Percentiles rank a stretch among this genome's conserved stretches.
phyloP scores from a whole-genome alignment of 1,140 invertebrate genomes.

The Thaumetopoea pityocampa region DNA sequence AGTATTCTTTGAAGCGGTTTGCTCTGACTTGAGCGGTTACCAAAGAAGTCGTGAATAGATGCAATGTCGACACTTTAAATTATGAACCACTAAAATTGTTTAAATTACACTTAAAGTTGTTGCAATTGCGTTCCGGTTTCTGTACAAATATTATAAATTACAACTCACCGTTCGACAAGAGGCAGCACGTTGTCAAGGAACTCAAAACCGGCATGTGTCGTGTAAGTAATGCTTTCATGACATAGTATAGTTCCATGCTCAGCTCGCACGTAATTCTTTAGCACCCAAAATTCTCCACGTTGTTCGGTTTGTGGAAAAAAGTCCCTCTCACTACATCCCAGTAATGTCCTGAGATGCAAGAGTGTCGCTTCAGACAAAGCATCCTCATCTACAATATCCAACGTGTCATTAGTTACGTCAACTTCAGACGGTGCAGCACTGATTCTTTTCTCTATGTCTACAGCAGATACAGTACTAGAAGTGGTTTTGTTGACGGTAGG shows the following conservation, averaged over 20 bases:
- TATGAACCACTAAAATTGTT: constrained; percentile 1
- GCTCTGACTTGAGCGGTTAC: background rate
- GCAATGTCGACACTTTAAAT: constrained; percentile 9
- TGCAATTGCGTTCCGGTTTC: background rate
- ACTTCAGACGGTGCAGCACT: constrained; percentile 43
- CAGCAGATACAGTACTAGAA: constrained; percentile 50
- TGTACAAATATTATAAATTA: background rate
- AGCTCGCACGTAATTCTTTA: constrained; percentile 89
- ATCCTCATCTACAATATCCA: constrained; percentile 62
- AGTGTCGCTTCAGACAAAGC: constrained; percentile 51
- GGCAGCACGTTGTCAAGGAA: constrained; percentile 93
- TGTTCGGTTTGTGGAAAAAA: constrained; percentile 81
- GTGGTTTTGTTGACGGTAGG: constrained; percentile 57
- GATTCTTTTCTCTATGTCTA: constrained; percentile 50
- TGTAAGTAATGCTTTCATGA: constrained; percentile 92
- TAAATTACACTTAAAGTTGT: no score
- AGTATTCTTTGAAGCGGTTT: constrained; percentile 7
- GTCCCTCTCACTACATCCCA: constrained; percentile 81
- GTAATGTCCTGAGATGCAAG: constrained; percentile 48
- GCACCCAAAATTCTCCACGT: constrained; percentile 91
- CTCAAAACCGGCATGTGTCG: constrained; percentile 93
- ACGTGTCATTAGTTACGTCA: constrained; percentile 46
- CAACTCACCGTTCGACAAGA: constrained; percentile 80
- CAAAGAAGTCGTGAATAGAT: constrained; percentile 9
- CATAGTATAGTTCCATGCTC: constrained; percentile 79